Base-by-base conservation (phyloP, 2,113 vertebrate species). In the Cryptotis parvus region DNA sequence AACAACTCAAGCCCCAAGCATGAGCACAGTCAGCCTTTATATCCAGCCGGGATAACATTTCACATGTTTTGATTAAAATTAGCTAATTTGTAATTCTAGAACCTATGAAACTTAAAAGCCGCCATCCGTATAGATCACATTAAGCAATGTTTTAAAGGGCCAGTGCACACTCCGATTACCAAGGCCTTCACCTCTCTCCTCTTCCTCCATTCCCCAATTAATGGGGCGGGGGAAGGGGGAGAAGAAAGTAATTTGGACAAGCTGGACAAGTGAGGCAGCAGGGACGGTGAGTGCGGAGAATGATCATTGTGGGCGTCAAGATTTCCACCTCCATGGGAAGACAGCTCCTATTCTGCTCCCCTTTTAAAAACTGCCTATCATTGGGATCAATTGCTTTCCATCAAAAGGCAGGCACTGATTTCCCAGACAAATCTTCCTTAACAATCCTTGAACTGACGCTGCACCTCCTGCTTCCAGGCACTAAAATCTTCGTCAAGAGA, bases 1-100 rank as follows among this genome's bases (percentile, higher is more conserved):
- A 99, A 99, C 99, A 99, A 98, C 98, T 98, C 97, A 96, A 98
- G 98, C 98, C 98, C 98, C 98, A 97, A 98, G 98, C 98, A 98
- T 98, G 98, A 98, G 98, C 98, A 98, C 98, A 98, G 98, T 98
- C 98, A 98, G 98, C 98, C 99, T 98, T 99, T 99, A 99, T 99
- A 99, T 99, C 98, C 99, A 99, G 98, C 98, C 92, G 96, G 99
- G 98, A 98, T 99, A 98, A 98, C 97, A 97, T 99, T 99, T 99
- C 99, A 98, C 98, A 97, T 99, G 99, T 99, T 99, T 99, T 99
- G 99, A 99, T 99, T 99, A 99, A 99, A 99, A 99, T 99, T 99
- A 99, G 99, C 99, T 99, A 99, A 99, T 98, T 99, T 99, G 99
- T 99, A 99, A 99, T 98, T 97, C 98, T 98, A 99, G 98, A 99